Percentiles rank a stretch among this genome's conserved stretches.
phyloP scores from a whole-genome alignment of 2,888 invertebrate genomes.

The Pheosia gnoma region DNA sequence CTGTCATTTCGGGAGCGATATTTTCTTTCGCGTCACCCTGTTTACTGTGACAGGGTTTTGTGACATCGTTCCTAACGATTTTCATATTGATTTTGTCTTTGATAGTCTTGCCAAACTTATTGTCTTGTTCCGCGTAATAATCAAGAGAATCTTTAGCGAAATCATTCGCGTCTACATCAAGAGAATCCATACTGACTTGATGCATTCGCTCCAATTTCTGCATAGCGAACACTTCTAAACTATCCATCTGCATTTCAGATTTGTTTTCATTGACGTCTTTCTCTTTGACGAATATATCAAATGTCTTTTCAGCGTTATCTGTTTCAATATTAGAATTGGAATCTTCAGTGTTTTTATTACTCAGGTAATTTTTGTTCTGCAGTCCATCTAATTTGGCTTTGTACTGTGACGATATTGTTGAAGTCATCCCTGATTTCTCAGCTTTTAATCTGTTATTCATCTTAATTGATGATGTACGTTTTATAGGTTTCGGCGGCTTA shows the following conservation, averaged over 20 bases:
- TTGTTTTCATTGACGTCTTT: conserved; percentile 85
- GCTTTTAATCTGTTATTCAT: conserved; percentile 81
- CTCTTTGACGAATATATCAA: conserved; percentile 85
- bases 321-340: conserved; percentile 71
- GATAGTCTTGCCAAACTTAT: conserved; percentile 59
- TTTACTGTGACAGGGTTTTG: conserved; percentile 56
- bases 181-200: conserved; percentile 79
- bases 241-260: conserved; percentile 85
- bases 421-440: conserved; percentile 71
- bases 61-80: conserved; percentile 54
- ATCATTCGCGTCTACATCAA: conserved; percentile 77
- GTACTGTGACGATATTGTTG: conserved; percentile 78
- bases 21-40: conserved; percentile 69
- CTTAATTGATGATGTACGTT: conserved; percentile 87
- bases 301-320: conserved; percentile 79
- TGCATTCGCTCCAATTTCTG: conserved; percentile 73
- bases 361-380: conserved; percentile 73
- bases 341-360: conserved; percentile 65
- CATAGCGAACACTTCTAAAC: conserved; percentile 82
- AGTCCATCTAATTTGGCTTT: conserved; percentile 80
- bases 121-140: conserved; percentile 77
- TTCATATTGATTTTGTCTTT: conserved; percentile 69
- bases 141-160: conserved; percentile 80
- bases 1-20: conserved; percentile 62
- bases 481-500: conserved; percentile 89